These are phyloP conservation scores for Prolemur simus DNA, from an alignment of 2,113 vertebrate genomes.

Conservation along the genomic window DNA sequence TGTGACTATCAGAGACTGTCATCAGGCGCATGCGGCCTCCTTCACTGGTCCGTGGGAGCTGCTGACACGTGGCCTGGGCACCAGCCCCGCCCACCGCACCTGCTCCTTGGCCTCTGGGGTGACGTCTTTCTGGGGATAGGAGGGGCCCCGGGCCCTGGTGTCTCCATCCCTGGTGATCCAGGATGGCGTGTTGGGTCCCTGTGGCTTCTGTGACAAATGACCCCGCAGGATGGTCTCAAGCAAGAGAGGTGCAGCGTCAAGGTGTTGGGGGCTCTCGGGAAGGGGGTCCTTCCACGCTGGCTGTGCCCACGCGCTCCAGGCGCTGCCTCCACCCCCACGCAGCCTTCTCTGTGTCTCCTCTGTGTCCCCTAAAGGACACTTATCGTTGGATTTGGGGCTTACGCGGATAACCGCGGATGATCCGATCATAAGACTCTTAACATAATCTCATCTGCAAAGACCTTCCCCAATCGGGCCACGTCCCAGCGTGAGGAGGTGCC, in stretches of 20 bases:
- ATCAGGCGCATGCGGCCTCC: rapidly evolving
- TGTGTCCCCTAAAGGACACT: not conserved
- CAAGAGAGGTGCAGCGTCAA: not conserved
- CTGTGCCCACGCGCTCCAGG: not conserved
- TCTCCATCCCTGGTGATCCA: not conserved
- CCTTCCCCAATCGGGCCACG: not conserved
- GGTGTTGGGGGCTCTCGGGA: not conserved
- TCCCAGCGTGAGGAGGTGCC: not conserved
- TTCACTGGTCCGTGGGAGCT: too few species aligned
- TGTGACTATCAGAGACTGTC: too few species aligned
- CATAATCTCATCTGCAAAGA: not conserved
- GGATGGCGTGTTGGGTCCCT: not conserved
- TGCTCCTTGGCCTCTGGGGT: not conserved
- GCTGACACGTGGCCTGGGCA: not conserved
- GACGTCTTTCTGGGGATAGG: not conserved
- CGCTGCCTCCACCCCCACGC: not conserved
- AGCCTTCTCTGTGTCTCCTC: not conserved
- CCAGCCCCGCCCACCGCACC: too few species aligned
- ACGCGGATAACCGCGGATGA: constrained; percentile 43
- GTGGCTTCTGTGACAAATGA: not conserved
- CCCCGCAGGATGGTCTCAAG: not conserved
- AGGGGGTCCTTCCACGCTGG: too few species aligned
- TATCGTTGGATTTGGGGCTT: not conserved
- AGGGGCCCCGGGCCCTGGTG: not conserved
- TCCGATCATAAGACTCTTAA: constrained; percentile 7